Conservation (phyloP, 2,113 vertebrate genomes). For the Equus quagga region DNA sequence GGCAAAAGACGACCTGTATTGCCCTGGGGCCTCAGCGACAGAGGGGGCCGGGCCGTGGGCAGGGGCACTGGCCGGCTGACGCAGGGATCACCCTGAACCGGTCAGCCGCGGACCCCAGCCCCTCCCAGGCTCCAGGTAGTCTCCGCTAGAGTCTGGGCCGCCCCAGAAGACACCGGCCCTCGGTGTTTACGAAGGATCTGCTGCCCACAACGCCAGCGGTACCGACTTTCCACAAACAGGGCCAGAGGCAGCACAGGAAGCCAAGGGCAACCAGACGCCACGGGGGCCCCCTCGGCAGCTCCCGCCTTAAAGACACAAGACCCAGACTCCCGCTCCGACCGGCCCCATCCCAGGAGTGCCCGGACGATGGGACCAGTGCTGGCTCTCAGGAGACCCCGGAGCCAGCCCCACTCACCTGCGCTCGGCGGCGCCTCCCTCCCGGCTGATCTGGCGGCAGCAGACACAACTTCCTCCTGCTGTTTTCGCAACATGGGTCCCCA, state of each 20-base stretch:
- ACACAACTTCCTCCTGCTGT: conserved; percentile 74
- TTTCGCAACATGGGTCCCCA: conserved; percentile 64
- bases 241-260: neutral
- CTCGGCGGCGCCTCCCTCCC: neutral
- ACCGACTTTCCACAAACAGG: neutral
- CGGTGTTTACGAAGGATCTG: neutral
- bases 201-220: too few species aligned
- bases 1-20: neutral
- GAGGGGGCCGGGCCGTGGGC: neutral
- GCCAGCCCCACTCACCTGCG: conserved; percentile 70
- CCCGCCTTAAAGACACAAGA: conserved; percentile 54
- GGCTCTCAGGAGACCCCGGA: neutral
- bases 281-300: neutral
- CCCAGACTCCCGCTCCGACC: neutral
- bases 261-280: neutral
- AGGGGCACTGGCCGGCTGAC: neutral
- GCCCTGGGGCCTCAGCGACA: neutral
- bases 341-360: too few species aligned
- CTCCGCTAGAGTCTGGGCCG: neutral
- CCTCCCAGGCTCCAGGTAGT: neutral
- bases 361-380: too few species aligned
- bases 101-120: neutral
- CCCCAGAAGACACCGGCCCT: rapidly evolving
- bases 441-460: conserved; percentile 40
- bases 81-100: neutral